Conservation (phyloP, 2,888 invertebrate genomes). For the Caenorhabditis imperialis region DNA sequence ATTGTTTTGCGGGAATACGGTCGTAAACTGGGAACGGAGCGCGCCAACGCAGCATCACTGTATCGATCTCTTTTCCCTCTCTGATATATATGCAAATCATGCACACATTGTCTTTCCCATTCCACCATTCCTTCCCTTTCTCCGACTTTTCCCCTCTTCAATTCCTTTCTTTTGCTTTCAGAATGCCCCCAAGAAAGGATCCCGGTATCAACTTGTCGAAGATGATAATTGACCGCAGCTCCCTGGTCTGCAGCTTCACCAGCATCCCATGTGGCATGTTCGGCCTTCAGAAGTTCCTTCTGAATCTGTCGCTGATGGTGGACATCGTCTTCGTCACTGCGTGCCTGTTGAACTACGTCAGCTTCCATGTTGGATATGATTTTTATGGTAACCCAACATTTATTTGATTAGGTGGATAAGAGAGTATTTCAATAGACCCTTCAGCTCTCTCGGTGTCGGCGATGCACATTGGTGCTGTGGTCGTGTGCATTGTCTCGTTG, state of each 20-base stretch:
- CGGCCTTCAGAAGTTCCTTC: constrained; percentile 38
- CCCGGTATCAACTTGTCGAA: constrained; percentile 32
- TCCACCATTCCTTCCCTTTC: constrained; percentile 36
- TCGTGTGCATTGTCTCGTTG: constrained; percentile 24
- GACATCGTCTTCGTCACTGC: constrained; percentile 25
- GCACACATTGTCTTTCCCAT: constrained; percentile 43
- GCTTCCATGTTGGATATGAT: constrained; percentile 33
- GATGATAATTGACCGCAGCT: constrained; percentile 25
- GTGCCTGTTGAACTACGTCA: constrained; percentile 40
- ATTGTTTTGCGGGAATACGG: constrained; percentile 15
- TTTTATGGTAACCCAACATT: constrained; percentile 41
- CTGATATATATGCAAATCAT: constrained; percentile 38
- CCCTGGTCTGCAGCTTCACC: constrained; percentile 42
- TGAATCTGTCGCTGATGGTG: constrained; percentile 34
- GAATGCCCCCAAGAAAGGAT: constrained; percentile 33
- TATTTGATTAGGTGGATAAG: too few species aligned
- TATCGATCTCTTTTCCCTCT: neutral
- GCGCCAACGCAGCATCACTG: constrained; percentile 6
- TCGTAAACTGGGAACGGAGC: constrained; percentile 20
- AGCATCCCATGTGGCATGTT: constrained; percentile 43
- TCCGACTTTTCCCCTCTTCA: too few species aligned
- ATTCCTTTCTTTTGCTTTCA: too few species aligned
- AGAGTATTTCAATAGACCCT: constrained; percentile 30
- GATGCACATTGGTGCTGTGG: constrained; percentile 39
- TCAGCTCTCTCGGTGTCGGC: constrained; percentile 49